Conservation (phyloP, 2,797 vertebrate species). For the Myioborus miniatus region DNA sequence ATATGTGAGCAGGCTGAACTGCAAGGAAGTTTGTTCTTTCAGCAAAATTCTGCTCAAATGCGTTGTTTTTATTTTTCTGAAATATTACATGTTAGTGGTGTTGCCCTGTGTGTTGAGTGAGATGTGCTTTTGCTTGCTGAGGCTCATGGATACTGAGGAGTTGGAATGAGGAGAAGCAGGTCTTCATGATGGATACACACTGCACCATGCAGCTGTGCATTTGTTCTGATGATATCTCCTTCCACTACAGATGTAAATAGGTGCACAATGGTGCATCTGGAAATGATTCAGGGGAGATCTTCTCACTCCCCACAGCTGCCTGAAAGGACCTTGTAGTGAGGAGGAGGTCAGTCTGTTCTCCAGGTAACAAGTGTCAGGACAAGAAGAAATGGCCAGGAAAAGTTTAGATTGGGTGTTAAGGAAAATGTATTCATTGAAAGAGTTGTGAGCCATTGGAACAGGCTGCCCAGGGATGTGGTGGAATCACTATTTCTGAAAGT, state of each 20-base stretch:
- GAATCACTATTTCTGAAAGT: background rate
- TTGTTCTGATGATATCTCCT: background rate
- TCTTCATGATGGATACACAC: background rate
- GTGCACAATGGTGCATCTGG: background rate
- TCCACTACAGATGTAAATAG: accelerated
- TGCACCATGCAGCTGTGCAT: accelerated
- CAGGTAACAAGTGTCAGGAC: background rate
- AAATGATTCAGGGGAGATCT: background rate
- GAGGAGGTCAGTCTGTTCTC: background rate
- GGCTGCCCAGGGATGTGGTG: background rate
- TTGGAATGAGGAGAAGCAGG: background rate
- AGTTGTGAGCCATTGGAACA: background rate
- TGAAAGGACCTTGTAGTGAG: background rate
- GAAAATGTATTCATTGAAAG: background rate
- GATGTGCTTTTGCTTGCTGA: background rate
- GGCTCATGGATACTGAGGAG: accelerated
- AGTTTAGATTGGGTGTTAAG: background rate
- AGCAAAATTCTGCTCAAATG: background rate
- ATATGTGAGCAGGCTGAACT: background rate
- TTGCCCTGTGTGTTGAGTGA: background rate
- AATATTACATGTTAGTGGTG: background rate
- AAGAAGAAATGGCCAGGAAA: background rate
- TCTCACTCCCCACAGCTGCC: accelerated
- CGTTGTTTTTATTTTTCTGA: background rate
- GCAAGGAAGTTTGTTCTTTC: background rate